Percentiles rank a stretch among this genome's conserved stretches.
These are phyloP conservation scores for Telmatochromis brichardi DNA, from an alignment of 2,113 vertebrate species.

Conservation along the genomic window DNA sequence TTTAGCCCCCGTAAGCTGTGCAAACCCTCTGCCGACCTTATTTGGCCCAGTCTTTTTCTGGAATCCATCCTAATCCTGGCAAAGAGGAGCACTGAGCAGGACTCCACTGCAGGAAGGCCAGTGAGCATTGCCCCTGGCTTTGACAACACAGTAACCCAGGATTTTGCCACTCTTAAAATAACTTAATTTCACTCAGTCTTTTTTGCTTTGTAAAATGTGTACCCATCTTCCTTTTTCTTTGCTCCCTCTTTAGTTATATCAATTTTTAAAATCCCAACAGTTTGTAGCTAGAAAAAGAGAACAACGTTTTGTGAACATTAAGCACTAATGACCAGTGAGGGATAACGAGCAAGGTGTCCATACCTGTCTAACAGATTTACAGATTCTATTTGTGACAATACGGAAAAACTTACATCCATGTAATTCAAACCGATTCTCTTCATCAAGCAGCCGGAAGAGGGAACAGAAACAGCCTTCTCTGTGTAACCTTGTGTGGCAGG, in stretches of 20 bases:
- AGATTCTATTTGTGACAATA: not conserved
- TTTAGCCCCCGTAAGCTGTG: conserved; percentile 21
- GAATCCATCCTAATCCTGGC: conserved; percentile 6
- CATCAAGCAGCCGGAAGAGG: not conserved
- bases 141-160: not conserved
- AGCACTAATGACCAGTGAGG: not conserved
- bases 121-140: not conserved
- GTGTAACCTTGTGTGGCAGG: conserved; percentile 18
- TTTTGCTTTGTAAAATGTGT: not conserved
- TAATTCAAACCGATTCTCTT: conserved; percentile 21
- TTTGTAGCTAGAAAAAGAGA: not conserved
- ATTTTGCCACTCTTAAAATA: not conserved
- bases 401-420: not conserved
- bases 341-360: not conserved
- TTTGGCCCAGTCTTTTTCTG: conserved; percentile 11
- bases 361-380: conserved; percentile 34
- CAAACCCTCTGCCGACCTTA: conserved; percentile 27
- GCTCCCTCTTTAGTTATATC: not conserved
- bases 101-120: not conserved
- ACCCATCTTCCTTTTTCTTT: not conserved
- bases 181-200: not conserved
- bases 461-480: not conserved
- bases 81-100: not conserved
- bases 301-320: not conserved
- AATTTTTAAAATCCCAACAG: not conserved